Percentiles rank a stretch among this genome's conserved stretches.
These are phyloP conservation scores for Nasonia oneida DNA, from an alignment of 2,888 invertebrate species.

Conservation along the genomic window DNA sequence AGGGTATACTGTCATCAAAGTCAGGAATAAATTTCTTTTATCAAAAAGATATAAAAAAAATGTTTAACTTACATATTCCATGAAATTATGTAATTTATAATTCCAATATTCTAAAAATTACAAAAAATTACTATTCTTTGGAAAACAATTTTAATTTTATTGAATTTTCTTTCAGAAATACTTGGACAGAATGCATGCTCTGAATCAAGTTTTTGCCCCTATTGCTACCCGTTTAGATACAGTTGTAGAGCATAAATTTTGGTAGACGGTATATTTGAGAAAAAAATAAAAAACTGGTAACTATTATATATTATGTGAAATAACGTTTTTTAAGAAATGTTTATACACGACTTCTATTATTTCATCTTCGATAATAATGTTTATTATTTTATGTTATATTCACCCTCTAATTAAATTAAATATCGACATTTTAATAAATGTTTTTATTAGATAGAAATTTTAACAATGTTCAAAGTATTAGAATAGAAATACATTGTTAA, in stretches of 20 bases:
- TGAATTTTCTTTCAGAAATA: constrained; percentile 72
- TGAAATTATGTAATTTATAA: constrained; percentile 24
- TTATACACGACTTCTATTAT: background rate
- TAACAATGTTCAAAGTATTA: background rate
- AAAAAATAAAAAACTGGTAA: background rate
- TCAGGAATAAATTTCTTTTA: background rate
- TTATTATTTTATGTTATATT: background rate
- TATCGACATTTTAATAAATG: background rate
- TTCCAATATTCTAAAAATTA: background rate
- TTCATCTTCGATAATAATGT: background rate
- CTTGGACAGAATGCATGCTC: constrained; percentile 75
- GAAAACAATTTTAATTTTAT: constrained; percentile 13
- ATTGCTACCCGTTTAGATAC: constrained; percentile 71
- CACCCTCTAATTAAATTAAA: background rate
- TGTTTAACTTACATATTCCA: background rate
- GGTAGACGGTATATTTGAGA: constrained; percentile 59
- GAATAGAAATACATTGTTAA: constrained; percentile 29
- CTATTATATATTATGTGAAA: background rate
- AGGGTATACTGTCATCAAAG: background rate
- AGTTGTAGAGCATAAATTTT: constrained; percentile 71
- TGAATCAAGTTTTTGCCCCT: constrained; percentile 73
- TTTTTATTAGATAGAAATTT: background rate
- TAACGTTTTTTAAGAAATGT: background rate
- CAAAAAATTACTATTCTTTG: background rate
- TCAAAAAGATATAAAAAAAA: background rate